A percentile compares a stretch with the other conserved stretches of the same genome.
Evolutionary conservation across 2,888 invertebrate genomes (phyloP).

Genomic region (Himalopsyche tibetana): DNA sequence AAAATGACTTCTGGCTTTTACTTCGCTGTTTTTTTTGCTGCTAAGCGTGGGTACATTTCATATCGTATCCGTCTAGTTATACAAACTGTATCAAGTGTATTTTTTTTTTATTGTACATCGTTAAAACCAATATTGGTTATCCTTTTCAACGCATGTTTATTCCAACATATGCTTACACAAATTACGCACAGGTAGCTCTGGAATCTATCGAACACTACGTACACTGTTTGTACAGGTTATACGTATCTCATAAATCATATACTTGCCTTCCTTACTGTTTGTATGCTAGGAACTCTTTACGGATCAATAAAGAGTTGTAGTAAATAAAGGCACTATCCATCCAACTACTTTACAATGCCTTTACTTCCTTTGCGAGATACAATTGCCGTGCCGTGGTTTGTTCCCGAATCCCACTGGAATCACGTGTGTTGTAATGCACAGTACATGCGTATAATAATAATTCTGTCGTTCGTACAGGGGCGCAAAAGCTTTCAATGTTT

Average conservation of each 20-base stretch:
- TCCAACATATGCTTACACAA: no score
- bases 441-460: conserved; percentile 18
- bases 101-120: no score
- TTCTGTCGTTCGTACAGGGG: conserved; percentile 3
- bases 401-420: conserved; percentile 22
- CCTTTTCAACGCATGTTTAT: no score
- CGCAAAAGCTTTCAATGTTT: not conserved
- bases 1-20: not conserved
- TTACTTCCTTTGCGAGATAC: not conserved
- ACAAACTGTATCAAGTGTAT: no score
- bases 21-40: not conserved
- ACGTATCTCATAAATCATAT: no score
- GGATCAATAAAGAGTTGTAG: conserved; percentile 2
- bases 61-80: no score
- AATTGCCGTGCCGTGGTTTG: conserved; percentile 10
- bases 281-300: not conserved
- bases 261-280: not conserved
- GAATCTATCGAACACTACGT: no score
- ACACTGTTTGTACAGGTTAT: no score
- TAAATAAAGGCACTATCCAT: conserved; percentile 19
- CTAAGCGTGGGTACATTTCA: no score
- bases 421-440: conserved; percentile 13
- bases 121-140: no score
- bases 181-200: no score
- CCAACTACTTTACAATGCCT: not conserved